Base-by-base conservation (phyloP, 1,140 invertebrate genomes). In the Brachystomella parvula region DNA sequence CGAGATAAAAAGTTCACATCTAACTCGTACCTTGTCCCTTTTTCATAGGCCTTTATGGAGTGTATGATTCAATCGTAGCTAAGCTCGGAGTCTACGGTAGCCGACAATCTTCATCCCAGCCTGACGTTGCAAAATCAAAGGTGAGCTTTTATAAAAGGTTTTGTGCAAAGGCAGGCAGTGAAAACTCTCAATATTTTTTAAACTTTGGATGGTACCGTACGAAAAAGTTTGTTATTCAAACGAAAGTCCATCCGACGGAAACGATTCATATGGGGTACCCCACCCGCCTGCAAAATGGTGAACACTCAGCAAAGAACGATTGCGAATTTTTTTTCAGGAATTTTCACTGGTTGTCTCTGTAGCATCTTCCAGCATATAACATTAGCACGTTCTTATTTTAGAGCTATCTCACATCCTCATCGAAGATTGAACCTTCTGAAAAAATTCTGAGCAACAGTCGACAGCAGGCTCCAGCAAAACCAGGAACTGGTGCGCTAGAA, bases 401-500 rank as follows among this genome's bases (percentile, higher is more conserved):
- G 39, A 47, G n/a, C 26, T 15, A 58, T 26, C 31, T 39, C 17
- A 31, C 64, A 30, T 64, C 31, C 47, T 67, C 65, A 61, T 59
- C 64, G 9, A 70, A 70, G 29, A 61, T 67, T 47, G 71, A 62
- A 39, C 32, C 29, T 29, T 35, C 69, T 24, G 66, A 64, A 61
- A 35, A 61, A 29, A 56, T 63, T 58, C 63, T 65, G 3, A 53
- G 63, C 65, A 63, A 79, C 62, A 60, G 64, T 63, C 62, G 67
- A 24, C 26, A 56, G 9, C 30, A 57, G 30, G 63, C 66, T 12
- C 82, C 82, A 3, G 80, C 78, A 1, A 77, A 80, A 62, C 81
- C 83, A 1, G 81, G 82, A 32, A 78, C 79, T 21, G 82, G 81
- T 24, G 81, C 79, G 17, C 72, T 85, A 26, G 80, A 81, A 35